phyloP scores from a whole-genome alignment of 2,888 invertebrate genomes.

The Tetranychus truncatus region DNA sequence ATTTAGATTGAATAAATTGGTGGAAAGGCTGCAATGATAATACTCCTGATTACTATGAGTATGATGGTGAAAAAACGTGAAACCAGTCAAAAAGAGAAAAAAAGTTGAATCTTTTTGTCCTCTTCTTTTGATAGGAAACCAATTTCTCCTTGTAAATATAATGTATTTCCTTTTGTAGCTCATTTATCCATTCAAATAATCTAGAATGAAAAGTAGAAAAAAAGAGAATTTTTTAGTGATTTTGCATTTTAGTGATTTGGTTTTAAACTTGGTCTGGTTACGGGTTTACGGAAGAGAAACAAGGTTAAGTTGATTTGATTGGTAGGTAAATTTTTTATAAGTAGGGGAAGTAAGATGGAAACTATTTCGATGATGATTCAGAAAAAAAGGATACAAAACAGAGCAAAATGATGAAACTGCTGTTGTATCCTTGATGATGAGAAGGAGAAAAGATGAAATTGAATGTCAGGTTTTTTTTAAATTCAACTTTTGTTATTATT shows the following conservation, averaged over 20 bases:
- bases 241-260: neutral
- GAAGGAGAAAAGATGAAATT: neutral
- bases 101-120: neutral
- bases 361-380: neutral
- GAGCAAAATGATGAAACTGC: neutral
- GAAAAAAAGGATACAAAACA: neutral
- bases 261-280: neutral
- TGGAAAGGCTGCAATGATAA: neutral
- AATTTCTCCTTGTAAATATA: too few species aligned
- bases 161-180: too few species aligned
- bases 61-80: neutral
- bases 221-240: neutral
- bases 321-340: neutral
- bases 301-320: neutral
- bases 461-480: neutral
- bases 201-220: neutral
- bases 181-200: too few species aligned
- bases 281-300: neutral
- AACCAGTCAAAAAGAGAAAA: neutral
- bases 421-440: neutral
- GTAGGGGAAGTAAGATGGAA: neutral
- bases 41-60: too few species aligned
- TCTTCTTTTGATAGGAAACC: too few species aligned
- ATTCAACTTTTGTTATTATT: neutral
- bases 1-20: neutral